These are phyloP conservation scores for Eulemur macaco DNA, from an alignment of 2,113 vertebrate genomes.

Conservation along the genomic window DNA sequence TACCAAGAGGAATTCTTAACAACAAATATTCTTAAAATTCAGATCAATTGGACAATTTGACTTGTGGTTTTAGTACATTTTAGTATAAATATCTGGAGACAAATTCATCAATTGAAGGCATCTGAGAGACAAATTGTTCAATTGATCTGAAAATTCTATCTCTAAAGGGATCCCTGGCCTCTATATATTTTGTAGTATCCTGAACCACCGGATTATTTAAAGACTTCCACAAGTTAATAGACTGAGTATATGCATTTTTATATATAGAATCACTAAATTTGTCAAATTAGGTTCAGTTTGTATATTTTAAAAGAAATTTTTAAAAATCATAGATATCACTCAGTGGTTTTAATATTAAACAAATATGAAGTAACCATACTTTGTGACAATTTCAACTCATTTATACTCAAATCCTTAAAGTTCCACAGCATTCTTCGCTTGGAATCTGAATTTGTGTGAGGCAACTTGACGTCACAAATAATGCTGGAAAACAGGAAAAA, in stretches of 20 bases:
- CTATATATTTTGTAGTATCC: neutral
- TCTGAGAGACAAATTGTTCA: too few relatives aligned
- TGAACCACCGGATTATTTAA: neutral
- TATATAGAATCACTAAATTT: neutral
- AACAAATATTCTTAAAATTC: conserved; percentile 22
- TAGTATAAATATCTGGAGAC: too few relatives aligned
- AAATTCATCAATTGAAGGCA: too few relatives aligned
- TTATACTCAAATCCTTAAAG: neutral
- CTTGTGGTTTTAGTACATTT: too few relatives aligned
- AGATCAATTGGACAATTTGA: too few relatives aligned
- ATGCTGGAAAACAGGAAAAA: neutral
- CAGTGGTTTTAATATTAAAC: neutral
- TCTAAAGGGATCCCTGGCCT: neutral
- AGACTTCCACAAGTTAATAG: neutral
- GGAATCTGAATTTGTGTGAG: neutral
- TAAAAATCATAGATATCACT: neutral
- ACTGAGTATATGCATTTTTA: neutral
- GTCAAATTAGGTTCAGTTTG: neutral
- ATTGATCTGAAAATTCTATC: neutral
- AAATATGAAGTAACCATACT: neutral
- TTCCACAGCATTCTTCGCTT: neutral
- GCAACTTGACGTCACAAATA: neutral
- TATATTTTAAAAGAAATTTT: neutral
- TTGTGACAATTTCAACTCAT: neutral
- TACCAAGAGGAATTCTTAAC: neutral